Base-by-base conservation (phyloP, 1,140 invertebrate species). In the Acromyrmex heyeri region DNA sequence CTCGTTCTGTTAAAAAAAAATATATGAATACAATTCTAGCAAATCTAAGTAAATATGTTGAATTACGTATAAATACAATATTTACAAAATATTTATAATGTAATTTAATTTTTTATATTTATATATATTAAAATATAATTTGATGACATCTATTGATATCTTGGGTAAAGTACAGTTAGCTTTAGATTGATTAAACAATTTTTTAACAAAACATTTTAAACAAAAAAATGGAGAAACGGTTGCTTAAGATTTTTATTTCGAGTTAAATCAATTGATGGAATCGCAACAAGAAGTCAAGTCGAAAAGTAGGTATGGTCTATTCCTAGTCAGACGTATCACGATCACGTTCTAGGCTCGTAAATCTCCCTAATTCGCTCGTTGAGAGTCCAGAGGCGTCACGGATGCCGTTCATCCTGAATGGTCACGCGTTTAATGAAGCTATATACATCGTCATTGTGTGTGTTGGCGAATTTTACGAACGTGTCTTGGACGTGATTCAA, bases 311-410 rank as follows among this genome's bases (percentile, higher is more conserved):
- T 90, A 90, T 83, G 76, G 88, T 90, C 90, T 65, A 81, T 89
- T 87, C 87, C 57, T 53, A 86, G 76, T 57, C 86, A 77, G 86
- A 90, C 90, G 89, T 70, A 89, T 57, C 90, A 87, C 83, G 91
- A 89, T 93, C 92, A 92, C 92, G 92, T 92, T 64, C 82, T 53
- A 62, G 73, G 70, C 81, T 87, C 90, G 91, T 93, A 93, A 93
- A 93, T 93, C 92, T 91, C 86, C 82, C 88, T 93, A 92, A 93
- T 93, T 92, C 91, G 90, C 88, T 93, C 86, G 91, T 91, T 83
- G 89, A 91, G 87, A 92, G 85, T 91, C 89, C 88, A 88, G 86
- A 91, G 78, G 88, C 83, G 88, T 92, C 91, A 77, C 87, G 87
- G 90, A 92, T 91, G 87, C 85, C 88, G 91, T 92, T 91, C 81